Conservation (phyloP, 2,888 invertebrate species). For the Baccha elongata region DNA sequence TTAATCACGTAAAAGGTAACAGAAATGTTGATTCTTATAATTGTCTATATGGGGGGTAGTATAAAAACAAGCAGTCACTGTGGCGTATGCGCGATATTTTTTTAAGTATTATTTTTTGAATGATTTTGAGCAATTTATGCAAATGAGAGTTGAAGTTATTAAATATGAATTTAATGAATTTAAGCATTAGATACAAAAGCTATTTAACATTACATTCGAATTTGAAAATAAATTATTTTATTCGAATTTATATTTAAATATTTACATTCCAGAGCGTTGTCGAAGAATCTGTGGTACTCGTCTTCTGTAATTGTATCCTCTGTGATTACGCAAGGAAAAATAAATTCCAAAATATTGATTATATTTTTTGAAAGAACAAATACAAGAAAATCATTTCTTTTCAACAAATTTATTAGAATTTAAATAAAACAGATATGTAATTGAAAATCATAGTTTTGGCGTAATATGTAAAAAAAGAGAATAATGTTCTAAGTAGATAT, state of each 20-base stretch:
- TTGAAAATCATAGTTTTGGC: neutral
- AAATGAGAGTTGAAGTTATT: neutral
- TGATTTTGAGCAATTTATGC: neutral
- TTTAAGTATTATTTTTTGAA: neutral
- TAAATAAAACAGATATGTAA: conserved; percentile 13
- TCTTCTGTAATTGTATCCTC: conserved; percentile 85
- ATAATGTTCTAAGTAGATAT: neutral
- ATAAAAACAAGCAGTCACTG: conserved; percentile 5
- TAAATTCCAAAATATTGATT: conserved; percentile 65
- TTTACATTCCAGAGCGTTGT: conserved; percentile 91
- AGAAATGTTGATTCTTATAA: no score
- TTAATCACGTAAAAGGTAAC: no score
- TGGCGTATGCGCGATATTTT: conserved; percentile 27
- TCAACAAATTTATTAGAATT: conserved; percentile 12
- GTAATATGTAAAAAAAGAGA: neutral
- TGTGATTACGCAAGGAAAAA: conserved; percentile 73
- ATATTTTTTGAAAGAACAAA: conserved; percentile 26
- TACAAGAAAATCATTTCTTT: neutral
- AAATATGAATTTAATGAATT: conserved; percentile 27
- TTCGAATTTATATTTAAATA: conserved; percentile 74
- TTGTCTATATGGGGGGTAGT: no score
- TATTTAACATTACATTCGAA: conserved; percentile 40
- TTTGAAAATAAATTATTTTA: conserved; percentile 13
- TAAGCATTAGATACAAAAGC: conserved; percentile 37
- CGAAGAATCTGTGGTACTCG: conserved; percentile 91